Conservation (phyloP, 2,113 vertebrate species). For the Pteruthius melanotis region DNA sequence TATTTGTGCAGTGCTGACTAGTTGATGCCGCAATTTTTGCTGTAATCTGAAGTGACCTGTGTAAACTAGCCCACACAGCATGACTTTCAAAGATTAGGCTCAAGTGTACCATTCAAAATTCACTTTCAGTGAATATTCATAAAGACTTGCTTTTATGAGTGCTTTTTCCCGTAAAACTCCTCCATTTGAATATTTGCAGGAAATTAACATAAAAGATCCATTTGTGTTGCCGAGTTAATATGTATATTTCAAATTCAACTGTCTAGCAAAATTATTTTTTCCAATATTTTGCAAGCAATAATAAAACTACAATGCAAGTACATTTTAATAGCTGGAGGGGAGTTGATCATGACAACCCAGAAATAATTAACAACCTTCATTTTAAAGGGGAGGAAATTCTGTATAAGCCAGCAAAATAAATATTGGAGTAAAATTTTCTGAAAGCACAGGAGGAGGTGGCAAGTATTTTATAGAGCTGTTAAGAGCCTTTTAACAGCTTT, state of each 20-base stretch:
- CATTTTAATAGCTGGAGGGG: conserved; percentile 59
- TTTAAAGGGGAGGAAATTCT: conserved; percentile 67
- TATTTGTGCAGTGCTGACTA: neutral
- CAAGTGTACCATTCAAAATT: conserved; percentile 9
- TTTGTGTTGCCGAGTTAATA: conserved; percentile 38
- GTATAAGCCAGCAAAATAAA: conserved; percentile 61
- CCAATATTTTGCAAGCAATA: conserved; percentile 40
- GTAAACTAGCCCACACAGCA: neutral
- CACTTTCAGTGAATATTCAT: conserved; percentile 21
- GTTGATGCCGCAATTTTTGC: neutral
- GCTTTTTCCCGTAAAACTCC: neutral
- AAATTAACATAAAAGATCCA: conserved; percentile 42
- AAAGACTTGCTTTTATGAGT: neutral
- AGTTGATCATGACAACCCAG: conserved; percentile 50
- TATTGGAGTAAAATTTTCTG: conserved; percentile 63
- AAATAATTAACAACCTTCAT: conserved; percentile 65
- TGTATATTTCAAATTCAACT: conserved; percentile 52
- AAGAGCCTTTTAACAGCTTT: conserved; percentile 72
- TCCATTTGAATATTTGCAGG: conserved; percentile 24
- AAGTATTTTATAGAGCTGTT: conserved; percentile 71
- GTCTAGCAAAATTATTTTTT: conserved; percentile 42
- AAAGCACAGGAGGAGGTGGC: conserved; percentile 55
- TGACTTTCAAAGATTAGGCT: conserved; percentile 18
- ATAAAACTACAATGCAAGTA: conserved; percentile 58
- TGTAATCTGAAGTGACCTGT: neutral